Evolutionary conservation across 1,140 invertebrate genomes (phyloP), one percentile per base, ranked within the genome.

Genomic region (Bombus terrestris): DNA sequence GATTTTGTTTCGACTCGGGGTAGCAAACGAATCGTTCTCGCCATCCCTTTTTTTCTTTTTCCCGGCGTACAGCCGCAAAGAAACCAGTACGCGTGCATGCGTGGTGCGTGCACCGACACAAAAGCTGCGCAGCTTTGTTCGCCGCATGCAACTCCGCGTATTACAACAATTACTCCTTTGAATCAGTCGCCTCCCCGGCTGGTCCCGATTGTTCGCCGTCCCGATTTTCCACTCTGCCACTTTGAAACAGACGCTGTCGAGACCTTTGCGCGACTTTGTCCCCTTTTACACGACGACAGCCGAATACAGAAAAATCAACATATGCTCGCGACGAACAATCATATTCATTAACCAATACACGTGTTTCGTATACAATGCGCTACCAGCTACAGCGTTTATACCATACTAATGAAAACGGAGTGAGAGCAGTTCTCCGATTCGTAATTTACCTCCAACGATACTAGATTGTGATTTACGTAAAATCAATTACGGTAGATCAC

Each of bases 201-300:
- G 39, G 18, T 35, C 13, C 28, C 57, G 28, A 78, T 78, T 78
- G 75, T 78, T n/a, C 37, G 6, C 13, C 57, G 57, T 59, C 35
- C 75, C 59, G 75, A 78, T 79, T 79, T 79, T 79, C 77, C 43
- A n/a, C 39, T 43, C 32, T 47, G 59, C 39, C n/a, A 79, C 39
- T 79, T 78, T 66, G 57, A n/a, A 62, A 62, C 39, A 32, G 43
- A 5, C 32, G 43, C 73, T 22, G 43, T 53, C 41, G 41, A 53
- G 43, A 53, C 73, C 43, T 75, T 53, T 25, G 32, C 73, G 75
- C 32, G 57, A 62, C 37, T 78, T 43, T 39, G 59, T 59, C 59
- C 75, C 37, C 37, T n/a, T 64, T 64, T 32, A 37, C 57, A 32
- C 59, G 57, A 32, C 75, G 75, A 32, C 18, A 32, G 12, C 39